These are phyloP conservation scores for Caiman crocodilus DNA, from an alignment of 2,797 vertebrate genomes.

Conservation along the genomic window DNA sequence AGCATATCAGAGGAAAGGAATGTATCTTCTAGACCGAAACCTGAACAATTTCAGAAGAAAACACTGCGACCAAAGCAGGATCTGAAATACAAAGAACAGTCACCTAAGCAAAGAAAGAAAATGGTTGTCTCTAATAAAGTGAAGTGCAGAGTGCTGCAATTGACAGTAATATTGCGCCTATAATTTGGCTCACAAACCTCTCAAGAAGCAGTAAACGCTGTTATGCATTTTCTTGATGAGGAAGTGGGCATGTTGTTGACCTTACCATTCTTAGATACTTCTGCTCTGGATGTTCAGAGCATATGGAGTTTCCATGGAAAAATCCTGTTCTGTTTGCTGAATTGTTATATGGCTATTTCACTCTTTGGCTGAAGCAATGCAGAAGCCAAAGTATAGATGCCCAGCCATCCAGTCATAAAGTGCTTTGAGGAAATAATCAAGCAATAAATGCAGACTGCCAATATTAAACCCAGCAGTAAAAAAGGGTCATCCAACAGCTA, in stretches of 20 bases:
- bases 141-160: conserved; percentile 39
- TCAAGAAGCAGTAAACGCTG: conserved; percentile 61
- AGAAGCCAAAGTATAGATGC: background rate
- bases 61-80: conserved; percentile 9
- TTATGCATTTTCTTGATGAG: conserved; percentile 50
- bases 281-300: conserved; percentile 42
- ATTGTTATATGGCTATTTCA: conserved; percentile 39
- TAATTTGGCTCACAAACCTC: conserved; percentile 72
- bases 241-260: conserved; percentile 54
- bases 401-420: background rate
- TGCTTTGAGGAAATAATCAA: background rate
- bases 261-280: conserved; percentile 33
- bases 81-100: background rate
- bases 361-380: background rate
- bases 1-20: conserved; percentile 46
- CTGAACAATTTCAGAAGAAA: conserved; percentile 52
- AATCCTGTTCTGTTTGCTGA: conserved; percentile 40
- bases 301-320: background rate
- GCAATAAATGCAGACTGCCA: background rate
- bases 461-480: background rate
- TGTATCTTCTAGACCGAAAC: conserved; percentile 45
- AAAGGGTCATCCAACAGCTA: background rate
- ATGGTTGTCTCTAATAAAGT: conserved; percentile 58
- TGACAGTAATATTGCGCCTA: conserved; percentile 57
- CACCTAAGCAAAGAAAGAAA: conserved; percentile 51